Evolutionary conservation across 2,888 invertebrate species (phyloP).

Genomic region (Acleris holmiana): DNA sequence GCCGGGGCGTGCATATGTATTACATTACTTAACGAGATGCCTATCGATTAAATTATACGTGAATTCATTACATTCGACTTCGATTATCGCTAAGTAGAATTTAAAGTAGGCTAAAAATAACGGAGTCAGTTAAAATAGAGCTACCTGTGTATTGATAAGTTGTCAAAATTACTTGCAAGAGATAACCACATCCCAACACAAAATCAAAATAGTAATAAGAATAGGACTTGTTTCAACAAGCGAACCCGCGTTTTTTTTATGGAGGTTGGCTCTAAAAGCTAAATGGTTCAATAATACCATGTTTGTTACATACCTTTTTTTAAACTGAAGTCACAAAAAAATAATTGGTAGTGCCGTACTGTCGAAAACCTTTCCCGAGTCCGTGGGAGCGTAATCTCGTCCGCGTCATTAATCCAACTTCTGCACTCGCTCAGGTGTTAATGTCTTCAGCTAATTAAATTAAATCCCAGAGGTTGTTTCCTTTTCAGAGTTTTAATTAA

Average conservation of each 20-base stretch:
- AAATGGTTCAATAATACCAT: too few relatives aligned
- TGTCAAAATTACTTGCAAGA: too few relatives aligned
- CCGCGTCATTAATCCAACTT: slow-evolving; percentile 47
- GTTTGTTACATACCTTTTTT: too few relatives aligned
- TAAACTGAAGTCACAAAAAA: too few relatives aligned
- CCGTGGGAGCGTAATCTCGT: slow-evolving; percentile 42
- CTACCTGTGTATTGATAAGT: too few relatives aligned
- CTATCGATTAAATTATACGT: slow-evolving; percentile 5
- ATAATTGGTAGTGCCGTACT: neutral
- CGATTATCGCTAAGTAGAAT: neutral
- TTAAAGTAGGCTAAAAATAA: too few relatives aligned
- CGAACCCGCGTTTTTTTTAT: too few relatives aligned
- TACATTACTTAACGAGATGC: slow-evolving; percentile 22
- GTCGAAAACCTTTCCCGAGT: slow-evolving; percentile 22
- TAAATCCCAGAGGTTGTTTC: slow-evolving; percentile 40
- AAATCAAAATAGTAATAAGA: too few relatives aligned
- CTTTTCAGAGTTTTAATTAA: slow-evolving; percentile 15
- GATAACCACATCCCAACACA: too few relatives aligned
- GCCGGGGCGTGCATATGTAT: slow-evolving; percentile 15
- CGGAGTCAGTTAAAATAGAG: too few relatives aligned
- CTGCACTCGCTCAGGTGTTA: slow-evolving; percentile 44
- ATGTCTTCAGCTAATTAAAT: slow-evolving; percentile 55
- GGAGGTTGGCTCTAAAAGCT: too few relatives aligned
- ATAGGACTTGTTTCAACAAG: too few relatives aligned
- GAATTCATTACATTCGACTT: slow-evolving; percentile 12